Percentiles rank a stretch among this genome's conserved stretches.
Conservation (phyloP, 2,113 vertebrate genomes). For the Chamaea fasciata region DNA sequence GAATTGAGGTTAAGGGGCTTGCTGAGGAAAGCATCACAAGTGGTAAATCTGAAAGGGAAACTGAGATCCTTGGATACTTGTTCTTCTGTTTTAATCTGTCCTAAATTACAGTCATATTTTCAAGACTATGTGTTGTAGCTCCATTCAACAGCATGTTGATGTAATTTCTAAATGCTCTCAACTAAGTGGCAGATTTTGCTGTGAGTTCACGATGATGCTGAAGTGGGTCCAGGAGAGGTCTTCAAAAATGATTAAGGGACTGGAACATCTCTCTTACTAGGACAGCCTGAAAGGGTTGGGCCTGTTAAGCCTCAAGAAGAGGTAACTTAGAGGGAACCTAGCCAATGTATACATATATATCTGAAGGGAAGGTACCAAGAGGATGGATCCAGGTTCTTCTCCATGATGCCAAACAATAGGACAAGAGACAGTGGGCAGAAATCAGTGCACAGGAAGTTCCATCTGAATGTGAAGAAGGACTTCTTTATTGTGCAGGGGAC, state of each 20-base stretch:
- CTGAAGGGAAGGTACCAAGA: not conserved
- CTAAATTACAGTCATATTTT: not conserved
- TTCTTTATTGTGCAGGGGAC: not conserved
- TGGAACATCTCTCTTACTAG: rapidly evolving
- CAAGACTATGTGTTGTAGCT: not conserved
- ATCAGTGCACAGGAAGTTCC: not conserved
- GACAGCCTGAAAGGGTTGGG: not conserved
- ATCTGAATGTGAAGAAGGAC: not conserved
- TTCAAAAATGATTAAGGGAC: not conserved
- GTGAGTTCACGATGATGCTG: not conserved
- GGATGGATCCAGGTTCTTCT: not conserved
- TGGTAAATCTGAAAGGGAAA: not conserved
- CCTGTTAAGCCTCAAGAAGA: not conserved
- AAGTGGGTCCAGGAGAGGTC: not conserved
- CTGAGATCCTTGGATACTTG: not conserved
- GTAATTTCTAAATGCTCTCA: not conserved
- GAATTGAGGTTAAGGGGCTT: not conserved
- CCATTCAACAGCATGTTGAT: not conserved
- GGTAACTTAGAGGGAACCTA: not conserved
- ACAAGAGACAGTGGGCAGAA: not conserved
- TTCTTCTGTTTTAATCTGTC: not conserved
- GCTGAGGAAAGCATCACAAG: not conserved
- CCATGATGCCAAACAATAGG: not conserved
- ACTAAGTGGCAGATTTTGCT: not conserved
- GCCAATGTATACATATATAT: not conserved